Conservation (phyloP, 2,888 invertebrate genomes). For the Scotopteryx bipunctaria region DNA sequence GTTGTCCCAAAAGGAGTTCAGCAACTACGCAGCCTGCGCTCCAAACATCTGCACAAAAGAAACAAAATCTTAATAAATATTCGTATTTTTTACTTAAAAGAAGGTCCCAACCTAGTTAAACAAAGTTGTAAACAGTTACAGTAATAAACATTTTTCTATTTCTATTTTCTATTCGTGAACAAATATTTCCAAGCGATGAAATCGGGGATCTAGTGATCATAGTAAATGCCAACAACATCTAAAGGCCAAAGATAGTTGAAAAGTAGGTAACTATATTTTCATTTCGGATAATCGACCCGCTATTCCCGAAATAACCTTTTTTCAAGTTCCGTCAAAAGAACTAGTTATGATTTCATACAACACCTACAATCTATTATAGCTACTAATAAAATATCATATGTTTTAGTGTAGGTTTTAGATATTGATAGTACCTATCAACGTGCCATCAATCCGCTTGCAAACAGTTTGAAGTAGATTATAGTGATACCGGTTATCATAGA, state of each 20-base stretch:
- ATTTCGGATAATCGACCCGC: slow-evolving; percentile 11
- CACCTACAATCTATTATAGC: too few species aligned
- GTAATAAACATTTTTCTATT: too few species aligned
- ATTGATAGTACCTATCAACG: background rate
- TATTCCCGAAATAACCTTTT: slow-evolving; percentile 3
- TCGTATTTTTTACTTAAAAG: background rate
- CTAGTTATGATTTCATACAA: too few species aligned
- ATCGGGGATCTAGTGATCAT: background rate
- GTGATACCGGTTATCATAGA: slow-evolving; percentile 5
- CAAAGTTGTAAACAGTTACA: too few species aligned
- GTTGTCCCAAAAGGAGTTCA: slow-evolving; percentile 97
- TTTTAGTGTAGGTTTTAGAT: background rate
- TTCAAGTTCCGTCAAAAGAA: background rate
- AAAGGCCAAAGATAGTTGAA: background rate
- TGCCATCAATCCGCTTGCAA: slow-evolving; percentile 2
- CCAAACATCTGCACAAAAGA: slow-evolving; percentile 92
- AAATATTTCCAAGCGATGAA: background rate
- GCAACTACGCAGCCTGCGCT: slow-evolving; percentile 99
- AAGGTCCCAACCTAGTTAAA: too few species aligned
- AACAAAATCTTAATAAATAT: background rate
- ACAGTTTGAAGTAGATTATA: slow-evolving; percentile 14
- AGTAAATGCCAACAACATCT: slow-evolving; percentile 7
- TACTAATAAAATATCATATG: too few species aligned
- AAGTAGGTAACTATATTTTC: slow-evolving; percentile 28
- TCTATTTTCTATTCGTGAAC: too few species aligned